Percentiles rank a stretch among this genome's conserved stretches.
These are phyloP conservation scores for Corythoichthys haematopterus DNA, from an alignment of 2,113 vertebrate genomes.

Conservation along the genomic window DNA sequence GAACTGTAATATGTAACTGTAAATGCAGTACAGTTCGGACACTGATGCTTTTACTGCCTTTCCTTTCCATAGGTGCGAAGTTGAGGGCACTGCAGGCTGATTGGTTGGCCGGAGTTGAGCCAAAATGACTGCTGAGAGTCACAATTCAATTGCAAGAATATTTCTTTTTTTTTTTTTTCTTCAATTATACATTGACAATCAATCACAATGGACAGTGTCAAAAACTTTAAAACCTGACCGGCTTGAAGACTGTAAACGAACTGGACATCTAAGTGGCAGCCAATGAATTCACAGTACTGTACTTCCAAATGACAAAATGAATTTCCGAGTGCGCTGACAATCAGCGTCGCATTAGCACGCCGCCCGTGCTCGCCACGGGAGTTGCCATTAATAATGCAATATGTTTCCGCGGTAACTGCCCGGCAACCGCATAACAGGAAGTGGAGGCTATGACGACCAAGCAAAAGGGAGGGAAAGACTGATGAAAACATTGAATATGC, in stretches of 20 bases:
- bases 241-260: too few relatives aligned
- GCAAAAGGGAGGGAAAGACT: slow-evolving; percentile 5
- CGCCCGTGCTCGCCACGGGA: slow-evolving; percentile 14
- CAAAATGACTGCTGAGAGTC: background rate
- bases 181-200: too few relatives aligned
- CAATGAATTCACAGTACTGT: too few relatives aligned
- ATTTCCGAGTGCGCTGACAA: background rate
- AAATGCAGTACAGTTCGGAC: background rate
- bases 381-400: slow-evolving; percentile 73
- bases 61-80: background rate
- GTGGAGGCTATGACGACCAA: slow-evolving; percentile 6
- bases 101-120: background rate
- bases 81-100: background rate
- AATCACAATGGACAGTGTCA: too few relatives aligned
- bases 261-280: too few relatives aligned
- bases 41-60: background rate
- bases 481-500: slow-evolving; percentile 1
- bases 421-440: slow-evolving; percentile 62
- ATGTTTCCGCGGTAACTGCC: slow-evolving; percentile 66
- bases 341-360: slow-evolving; percentile 1
- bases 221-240: too few relatives aligned
- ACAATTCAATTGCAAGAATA: too few relatives aligned
- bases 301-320: background rate
- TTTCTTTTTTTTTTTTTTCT: too few relatives aligned
- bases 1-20: background rate